Evolutionary conservation across 2,888 invertebrate genomes (phyloP), one percentile per base, ranked within the genome.

Genomic region (Mimas tiliae): DNA sequence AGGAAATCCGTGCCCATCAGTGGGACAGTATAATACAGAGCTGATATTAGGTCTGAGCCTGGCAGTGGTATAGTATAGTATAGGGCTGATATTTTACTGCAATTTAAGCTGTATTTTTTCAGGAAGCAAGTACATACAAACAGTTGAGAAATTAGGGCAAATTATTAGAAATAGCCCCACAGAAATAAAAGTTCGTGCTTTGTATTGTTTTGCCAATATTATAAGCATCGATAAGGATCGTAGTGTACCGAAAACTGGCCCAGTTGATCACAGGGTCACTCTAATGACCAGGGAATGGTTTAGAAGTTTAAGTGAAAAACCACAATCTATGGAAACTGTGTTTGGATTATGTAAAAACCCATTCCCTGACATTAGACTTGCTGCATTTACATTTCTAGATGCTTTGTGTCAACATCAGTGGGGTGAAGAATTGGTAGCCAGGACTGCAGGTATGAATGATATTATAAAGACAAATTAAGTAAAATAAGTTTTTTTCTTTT

Each of bases 351-450:
- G 96, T 68, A 95, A 95, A 70, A 97, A 96, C 87, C 98, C 98
- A 8, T 98, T 98, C 81, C 90, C 95, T 0, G 98, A 98, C 74
- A 94, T 98, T 16, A 95, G 96, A 80, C 81, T 95, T 67, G 95
- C 96, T 16, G 95, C 96, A 21, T 91, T 97, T 55, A 90, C 93
- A 16, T 89, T 97, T 42, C 85, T 98, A 55, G 94, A 94, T 72
- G 94, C 96, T 0, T 81, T 98, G 16, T 95, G 96, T 21, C 88
- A 94, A 68, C 96, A 97, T 80, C 88, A 91, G 1, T 98, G 98
- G 98, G 98, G 98, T 21, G 96, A 97, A 81, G 94, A 95, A 72
- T 93, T 95, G 65, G 95, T 98, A 47, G 95, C 95, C 72, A 90
- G 94, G 72, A 95, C 95, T 67, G 96, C 97, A 74, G 97, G 97